Evolutionary conservation across 2,113 vertebrate species (phyloP).

Genomic region (Lepisosteus oculatus): DNA sequence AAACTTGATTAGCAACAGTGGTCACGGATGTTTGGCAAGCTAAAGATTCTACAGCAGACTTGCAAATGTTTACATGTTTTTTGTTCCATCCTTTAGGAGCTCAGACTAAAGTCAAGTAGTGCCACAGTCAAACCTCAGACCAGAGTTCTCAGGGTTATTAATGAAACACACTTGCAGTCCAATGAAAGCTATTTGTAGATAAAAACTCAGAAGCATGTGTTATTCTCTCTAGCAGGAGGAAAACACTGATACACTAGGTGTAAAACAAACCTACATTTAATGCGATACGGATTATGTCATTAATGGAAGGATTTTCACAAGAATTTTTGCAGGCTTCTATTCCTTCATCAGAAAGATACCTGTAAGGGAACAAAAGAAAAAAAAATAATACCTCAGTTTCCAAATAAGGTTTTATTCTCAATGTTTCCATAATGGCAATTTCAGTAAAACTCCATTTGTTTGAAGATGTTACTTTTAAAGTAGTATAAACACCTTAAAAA

Average conservation of each 20-base stretch:
- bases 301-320: slow-evolving; percentile 72
- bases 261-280: slow-evolving; percentile 82
- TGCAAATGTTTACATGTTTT: too few species aligned
- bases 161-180: too few species aligned
- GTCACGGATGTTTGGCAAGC: too few species aligned
- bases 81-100: too few species aligned
- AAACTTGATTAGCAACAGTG: too few species aligned
- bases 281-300: slow-evolving; percentile 82
- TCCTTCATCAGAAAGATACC: slow-evolving; percentile 94
- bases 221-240: not conserved
- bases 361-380: slow-evolving; percentile 38
- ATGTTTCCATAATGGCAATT: too few species aligned
- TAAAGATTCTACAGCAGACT: too few species aligned
- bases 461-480: not conserved
- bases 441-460: too few species aligned
- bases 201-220: not conserved
- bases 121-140: too few species aligned
- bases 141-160: too few species aligned
- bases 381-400: not conserved
- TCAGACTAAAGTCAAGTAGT: too few species aligned
- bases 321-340: slow-evolving; percentile 83
- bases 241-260: not conserved
- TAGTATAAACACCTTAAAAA: not conserved
- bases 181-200: too few species aligned
- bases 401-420: not conserved